Conservation (phyloP, 2,113 vertebrate genomes). For the Pseudorectes ferrugineus region DNA sequence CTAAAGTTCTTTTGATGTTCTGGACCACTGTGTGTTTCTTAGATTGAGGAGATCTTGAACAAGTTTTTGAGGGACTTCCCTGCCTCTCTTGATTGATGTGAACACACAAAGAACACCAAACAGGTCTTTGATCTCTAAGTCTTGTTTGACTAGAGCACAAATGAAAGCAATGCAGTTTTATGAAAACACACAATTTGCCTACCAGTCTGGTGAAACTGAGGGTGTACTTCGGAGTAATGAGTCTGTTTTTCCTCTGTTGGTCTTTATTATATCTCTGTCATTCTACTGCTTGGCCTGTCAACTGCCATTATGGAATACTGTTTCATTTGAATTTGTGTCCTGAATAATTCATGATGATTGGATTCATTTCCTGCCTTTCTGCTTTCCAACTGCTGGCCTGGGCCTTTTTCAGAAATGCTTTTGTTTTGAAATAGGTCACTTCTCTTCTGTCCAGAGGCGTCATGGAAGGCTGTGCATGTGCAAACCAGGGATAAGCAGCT, state of each 20-base stretch:
- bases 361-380: background rate
- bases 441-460: background rate
- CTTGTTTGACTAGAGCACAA: background rate
- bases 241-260: background rate
- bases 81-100: background rate
- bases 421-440: background rate
- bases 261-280: background rate
- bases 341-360: background rate
- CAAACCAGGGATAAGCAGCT: background rate
- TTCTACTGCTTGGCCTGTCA: background rate
- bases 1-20: background rate
- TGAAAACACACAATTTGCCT: background rate
- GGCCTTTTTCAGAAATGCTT: background rate
- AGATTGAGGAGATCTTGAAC: background rate
- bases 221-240: background rate
- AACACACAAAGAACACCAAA: background rate
- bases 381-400: background rate
- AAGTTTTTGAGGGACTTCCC: background rate
- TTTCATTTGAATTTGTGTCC: background rate
- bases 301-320: background rate
- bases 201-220: background rate
- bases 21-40: background rate
- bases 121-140: background rate
- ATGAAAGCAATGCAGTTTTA: background rate
- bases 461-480: background rate